Percentiles rank a stretch among this genome's conserved stretches.
Evolutionary conservation across 2,113 vertebrate species (phyloP).

Genomic region (Rhea pennata): DNA sequence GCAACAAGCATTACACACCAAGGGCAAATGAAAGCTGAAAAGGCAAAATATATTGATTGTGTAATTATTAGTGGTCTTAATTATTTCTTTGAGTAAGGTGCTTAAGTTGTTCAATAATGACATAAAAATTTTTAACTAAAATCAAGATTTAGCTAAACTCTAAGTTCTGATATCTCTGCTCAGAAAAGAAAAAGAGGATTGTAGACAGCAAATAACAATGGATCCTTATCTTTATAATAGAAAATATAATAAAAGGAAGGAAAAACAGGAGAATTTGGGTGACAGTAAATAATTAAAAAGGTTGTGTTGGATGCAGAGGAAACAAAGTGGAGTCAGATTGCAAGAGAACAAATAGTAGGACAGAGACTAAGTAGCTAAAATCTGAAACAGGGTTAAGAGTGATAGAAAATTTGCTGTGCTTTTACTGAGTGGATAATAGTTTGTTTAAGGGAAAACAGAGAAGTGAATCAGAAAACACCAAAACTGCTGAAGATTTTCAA

Average conservation of each 20-base stretch:
- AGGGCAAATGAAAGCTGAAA: background rate
- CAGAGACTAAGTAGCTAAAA: conserved; percentile 17
- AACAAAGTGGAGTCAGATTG: background rate
- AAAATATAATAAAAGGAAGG: background rate
- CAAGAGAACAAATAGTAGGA: background rate
- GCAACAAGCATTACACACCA: background rate
- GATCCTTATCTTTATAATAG: background rate
- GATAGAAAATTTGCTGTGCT: conserved; percentile 1
- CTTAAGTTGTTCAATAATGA: background rate
- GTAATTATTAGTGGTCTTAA: background rate
- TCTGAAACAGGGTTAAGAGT: conserved; percentile 10
- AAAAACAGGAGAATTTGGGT: background rate
- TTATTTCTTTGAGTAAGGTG: background rate
- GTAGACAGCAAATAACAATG: background rate
- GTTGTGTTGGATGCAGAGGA: background rate
- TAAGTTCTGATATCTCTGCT: background rate
- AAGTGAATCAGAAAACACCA: background rate
- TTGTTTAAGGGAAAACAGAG: background rate
- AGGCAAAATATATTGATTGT: background rate
- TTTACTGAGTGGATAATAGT: background rate
- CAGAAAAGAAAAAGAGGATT: background rate
- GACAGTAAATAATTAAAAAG: background rate
- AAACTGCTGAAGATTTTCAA: background rate
- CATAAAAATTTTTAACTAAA: background rate
- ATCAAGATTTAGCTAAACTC: background rate